Evolutionary conservation across 2,797 vertebrate species (phyloP).

Genomic region (Lithobates pipiens): DNA sequence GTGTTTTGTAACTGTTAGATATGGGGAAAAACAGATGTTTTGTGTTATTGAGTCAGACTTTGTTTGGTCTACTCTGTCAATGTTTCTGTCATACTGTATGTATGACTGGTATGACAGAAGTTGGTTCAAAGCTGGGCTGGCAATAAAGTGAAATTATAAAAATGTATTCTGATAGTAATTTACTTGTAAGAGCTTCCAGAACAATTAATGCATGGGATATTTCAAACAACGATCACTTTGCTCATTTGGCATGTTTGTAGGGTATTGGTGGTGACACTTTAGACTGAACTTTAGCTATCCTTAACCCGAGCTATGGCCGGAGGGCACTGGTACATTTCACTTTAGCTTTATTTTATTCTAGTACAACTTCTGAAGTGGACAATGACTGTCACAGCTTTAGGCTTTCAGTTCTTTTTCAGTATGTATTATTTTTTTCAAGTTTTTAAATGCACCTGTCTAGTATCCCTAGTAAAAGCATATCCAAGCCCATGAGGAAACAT

Average conservation of each 20-base stretch:
- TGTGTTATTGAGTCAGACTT: conserved; percentile 58
- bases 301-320: not conserved
- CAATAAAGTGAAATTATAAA: conserved; percentile 21
- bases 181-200: conserved; percentile 32
- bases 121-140: conserved; percentile 57
- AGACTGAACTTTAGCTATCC: not conserved
- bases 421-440: not conserved
- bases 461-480: too few relatives aligned
- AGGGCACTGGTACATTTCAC: not conserved
- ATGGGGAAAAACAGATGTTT: conserved; percentile 57
- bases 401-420: not conserved
- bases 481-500: too few relatives aligned
- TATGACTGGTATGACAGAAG: conserved; percentile 43
- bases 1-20: conserved; percentile 60
- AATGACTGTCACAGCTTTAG: not conserved
- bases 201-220: conserved; percentile 38
- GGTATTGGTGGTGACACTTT: conserved; percentile 6
- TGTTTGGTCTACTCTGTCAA: conserved; percentile 61
- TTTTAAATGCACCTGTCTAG: too few relatives aligned
- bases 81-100: conserved; percentile 55
- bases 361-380: not conserved
- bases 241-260: not conserved
- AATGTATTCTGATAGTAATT: conserved; percentile 41
- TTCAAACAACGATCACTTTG: conserved; percentile 14
- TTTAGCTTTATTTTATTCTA: not conserved